These are phyloP conservation scores for Lipophrys pholis DNA, from an alignment of 2,113 vertebrate species.

Conservation along the genomic window DNA sequence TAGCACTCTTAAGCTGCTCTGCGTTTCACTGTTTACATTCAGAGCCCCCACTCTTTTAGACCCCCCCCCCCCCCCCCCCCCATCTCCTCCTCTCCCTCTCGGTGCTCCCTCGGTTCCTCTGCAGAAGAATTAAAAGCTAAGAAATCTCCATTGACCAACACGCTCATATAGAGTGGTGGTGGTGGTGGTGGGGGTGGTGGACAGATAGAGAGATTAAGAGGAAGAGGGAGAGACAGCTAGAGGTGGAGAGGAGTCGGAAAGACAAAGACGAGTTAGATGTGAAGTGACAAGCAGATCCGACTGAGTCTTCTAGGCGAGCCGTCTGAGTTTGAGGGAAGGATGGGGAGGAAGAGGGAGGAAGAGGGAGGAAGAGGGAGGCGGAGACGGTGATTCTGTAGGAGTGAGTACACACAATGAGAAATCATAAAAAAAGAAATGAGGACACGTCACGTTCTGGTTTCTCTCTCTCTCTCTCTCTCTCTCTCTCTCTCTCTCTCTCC, in stretches of 20 bases:
- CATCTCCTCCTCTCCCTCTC: not conserved
- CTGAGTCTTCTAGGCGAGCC: slow-evolving; percentile 60
- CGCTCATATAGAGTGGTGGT: slow-evolving; percentile 22
- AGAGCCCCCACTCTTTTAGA: slow-evolving; percentile 66
- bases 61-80: not conserved
- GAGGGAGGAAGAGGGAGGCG: slow-evolving; percentile 16
- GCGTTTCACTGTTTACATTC: slow-evolving; percentile 78
- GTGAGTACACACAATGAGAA: not conserved
- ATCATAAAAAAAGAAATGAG: not conserved
- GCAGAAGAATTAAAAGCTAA: slow-evolving; percentile 63
- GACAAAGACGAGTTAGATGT: slow-evolving; percentile 59
- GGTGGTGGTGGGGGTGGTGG: not conserved
- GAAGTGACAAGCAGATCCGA: slow-evolving; percentile 73
- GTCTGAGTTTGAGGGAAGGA: slow-evolving; percentile 51
- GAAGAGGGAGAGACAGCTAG: slow-evolving; percentile 29
- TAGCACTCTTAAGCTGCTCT: slow-evolving; percentile 77
- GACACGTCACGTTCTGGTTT: not conserved
- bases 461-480: not conserved
- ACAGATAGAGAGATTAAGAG: slow-evolving; percentile 55
- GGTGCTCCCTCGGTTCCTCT: slow-evolving; percentile 26
- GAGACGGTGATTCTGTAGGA: slow-evolving; percentile 1
- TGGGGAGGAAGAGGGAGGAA: slow-evolving; percentile 20
- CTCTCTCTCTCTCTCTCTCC: too few species aligned
- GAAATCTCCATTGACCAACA: slow-evolving; percentile 54
- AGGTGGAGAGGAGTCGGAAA: slow-evolving; percentile 30